Evolutionary conservation across 1,140 invertebrate genomes (phyloP).

Genomic region (Nomia melanderi): DNA sequence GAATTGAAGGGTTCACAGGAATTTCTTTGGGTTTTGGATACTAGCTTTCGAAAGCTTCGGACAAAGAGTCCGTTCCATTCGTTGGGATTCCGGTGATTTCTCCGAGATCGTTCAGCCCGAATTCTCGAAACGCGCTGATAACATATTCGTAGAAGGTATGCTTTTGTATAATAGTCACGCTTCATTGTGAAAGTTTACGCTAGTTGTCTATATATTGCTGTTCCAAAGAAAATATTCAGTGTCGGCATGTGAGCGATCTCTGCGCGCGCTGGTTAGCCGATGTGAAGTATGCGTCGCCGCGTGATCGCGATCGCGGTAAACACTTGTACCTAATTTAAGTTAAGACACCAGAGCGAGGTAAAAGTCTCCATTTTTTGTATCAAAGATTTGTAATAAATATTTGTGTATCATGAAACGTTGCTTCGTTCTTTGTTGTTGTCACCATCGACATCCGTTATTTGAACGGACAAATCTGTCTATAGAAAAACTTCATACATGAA

Average conservation of each 20-base stretch:
- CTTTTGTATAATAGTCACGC: not conserved
- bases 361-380: constrained; percentile 63
- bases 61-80: too few relatives aligned
- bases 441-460: too few relatives aligned
- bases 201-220: constrained; percentile 16
- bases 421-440: too few relatives aligned
- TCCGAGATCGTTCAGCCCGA: not conserved
- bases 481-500: too few relatives aligned
- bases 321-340: constrained; percentile 61
- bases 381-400: constrained; percentile 63
- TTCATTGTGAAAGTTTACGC: not conserved
- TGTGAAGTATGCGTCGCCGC: constrained; percentile 15
- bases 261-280: constrained; percentile 15
- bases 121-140: not conserved
- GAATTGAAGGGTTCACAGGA: too few relatives aligned
- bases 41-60: too few relatives aligned
- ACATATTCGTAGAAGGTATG: not conserved
- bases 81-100: not conserved
- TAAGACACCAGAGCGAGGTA: constrained; percentile 45
- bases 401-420: constrained; percentile 22
- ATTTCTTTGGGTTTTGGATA: too few relatives aligned
- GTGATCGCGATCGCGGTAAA: constrained; percentile 16
- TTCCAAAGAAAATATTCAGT: constrained; percentile 41
- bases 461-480: too few relatives aligned
- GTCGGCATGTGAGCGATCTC: not conserved